These are phyloP conservation scores for Listrodromus nycthemerus DNA, from an alignment of 2,888 invertebrate species.

Conservation along the genomic window DNA sequence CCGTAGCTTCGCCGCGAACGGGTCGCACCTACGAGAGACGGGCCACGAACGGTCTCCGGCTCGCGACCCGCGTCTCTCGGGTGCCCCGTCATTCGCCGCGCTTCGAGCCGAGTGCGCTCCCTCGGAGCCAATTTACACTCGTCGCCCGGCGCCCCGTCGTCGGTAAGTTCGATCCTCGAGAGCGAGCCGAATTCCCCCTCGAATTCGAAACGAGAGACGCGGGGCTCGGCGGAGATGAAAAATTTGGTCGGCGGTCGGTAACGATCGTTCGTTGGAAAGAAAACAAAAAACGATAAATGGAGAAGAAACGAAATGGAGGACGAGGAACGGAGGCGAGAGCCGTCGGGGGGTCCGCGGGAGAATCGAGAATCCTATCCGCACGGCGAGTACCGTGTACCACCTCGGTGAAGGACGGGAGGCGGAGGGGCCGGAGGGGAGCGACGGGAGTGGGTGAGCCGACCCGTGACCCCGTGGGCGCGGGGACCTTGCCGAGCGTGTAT, in stretches of 20 bases:
- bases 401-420: no score
- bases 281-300: no score
- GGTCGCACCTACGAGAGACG: constrained; percentile 61
- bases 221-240: no score
- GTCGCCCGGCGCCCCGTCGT: not conserved
- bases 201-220: no score
- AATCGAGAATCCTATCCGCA: constrained; percentile 40
- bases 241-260: no score
- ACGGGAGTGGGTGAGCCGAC: constrained; percentile 83
- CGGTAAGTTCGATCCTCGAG: not conserved
- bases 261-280: no score
- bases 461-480: constrained; percentile 82
- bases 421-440: constrained; percentile 68
- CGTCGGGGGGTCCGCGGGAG: no score
- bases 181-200: not conserved
- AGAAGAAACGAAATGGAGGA: no score
- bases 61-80: constrained; percentile 44
- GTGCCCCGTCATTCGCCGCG: constrained; percentile 15
- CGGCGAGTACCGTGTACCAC: no score
- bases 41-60: constrained; percentile 35
- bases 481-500: constrained; percentile 78
- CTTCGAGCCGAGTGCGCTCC: no score
- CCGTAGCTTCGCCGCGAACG: constrained; percentile 42
- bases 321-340: no score
- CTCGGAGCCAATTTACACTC: not conserved